Percentiles rank a stretch among this genome's conserved stretches.
phyloP scores from a whole-genome alignment of 1,140 invertebrate genomes.

The Listronotus bonariensis region DNA sequence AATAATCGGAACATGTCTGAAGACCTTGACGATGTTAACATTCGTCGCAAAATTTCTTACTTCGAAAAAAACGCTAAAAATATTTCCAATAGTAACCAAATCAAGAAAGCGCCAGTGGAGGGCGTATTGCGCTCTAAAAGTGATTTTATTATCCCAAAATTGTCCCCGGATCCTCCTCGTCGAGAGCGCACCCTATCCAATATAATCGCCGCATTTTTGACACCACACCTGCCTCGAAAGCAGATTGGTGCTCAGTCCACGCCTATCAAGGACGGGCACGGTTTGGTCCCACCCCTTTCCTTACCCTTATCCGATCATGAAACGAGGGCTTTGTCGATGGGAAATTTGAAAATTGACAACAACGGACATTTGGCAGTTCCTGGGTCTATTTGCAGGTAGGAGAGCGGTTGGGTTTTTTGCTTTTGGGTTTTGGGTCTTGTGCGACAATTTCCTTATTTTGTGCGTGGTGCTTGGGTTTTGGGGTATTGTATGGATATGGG shows the following conservation, averaged over 20 bases:
- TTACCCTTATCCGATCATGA: constrained; percentile 28
- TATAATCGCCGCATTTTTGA: constrained; percentile 49
- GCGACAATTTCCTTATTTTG: not conserved
- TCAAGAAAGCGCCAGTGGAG: constrained; percentile 8
- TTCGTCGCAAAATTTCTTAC: constrained; percentile 1
- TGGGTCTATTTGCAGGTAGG: constrained; percentile 39
- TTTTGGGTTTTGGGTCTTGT: constrained; percentile 7
- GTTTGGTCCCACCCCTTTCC: constrained; percentile 32
- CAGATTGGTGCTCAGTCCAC: constrained; percentile 40
- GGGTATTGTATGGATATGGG: too few species aligned
- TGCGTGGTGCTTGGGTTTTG: not conserved
- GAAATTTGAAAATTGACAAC: constrained; percentile 36
- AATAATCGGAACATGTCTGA: constrained; percentile 9
- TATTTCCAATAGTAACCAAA: constrained; percentile 11
- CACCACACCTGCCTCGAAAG: constrained; percentile 48
- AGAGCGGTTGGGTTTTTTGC: constrained; percentile 7
- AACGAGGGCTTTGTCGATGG: constrained; percentile 29
- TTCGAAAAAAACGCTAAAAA: constrained; percentile 14
- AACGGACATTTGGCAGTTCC: constrained; percentile 37
- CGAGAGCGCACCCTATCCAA: constrained; percentile 41
- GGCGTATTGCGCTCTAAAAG: constrained; percentile 52
- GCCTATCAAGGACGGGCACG: constrained; percentile 25
- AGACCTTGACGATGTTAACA: constrained; percentile 3
- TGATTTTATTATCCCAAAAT: constrained; percentile 50
- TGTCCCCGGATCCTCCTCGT: constrained; percentile 23